A percentile compares a stretch with the other conserved stretches of the same genome.
Conservation (phyloP, 23 tunicate genomes). For the Trididemnum nubilum region DNA sequence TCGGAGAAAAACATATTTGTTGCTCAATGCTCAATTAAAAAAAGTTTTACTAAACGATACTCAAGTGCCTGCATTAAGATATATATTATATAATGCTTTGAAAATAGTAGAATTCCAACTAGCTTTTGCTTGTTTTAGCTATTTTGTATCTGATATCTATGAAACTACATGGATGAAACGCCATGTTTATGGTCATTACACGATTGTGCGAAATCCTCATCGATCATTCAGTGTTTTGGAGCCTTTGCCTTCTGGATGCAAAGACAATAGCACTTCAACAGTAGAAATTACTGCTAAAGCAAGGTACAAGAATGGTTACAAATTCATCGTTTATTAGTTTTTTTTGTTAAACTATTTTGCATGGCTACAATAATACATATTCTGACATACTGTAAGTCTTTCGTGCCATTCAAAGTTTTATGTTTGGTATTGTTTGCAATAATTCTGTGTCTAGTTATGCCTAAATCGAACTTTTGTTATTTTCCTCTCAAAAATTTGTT, state of each 20-base stretch:
- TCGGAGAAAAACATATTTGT: too few species aligned
- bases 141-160: slow-evolving; percentile 66
- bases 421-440: too few species aligned
- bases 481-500: too few species aligned
- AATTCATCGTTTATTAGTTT: too few species aligned
- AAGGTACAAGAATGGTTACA: slow-evolving; percentile 25
- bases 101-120: background rate
- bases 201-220: slow-evolving; percentile 51
- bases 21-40: too few species aligned
- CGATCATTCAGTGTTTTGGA: slow-evolving; percentile 69
- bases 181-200: slow-evolving; percentile 78
- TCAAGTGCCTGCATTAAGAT: background rate
- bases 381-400: too few species aligned
- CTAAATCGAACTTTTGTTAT: too few species aligned
- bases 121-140: slow-evolving; percentile 51
- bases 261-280: slow-evolving; percentile 35
- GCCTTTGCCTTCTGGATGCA: slow-evolving; percentile 45
- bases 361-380: background rate
- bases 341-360: background rate
- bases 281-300: slow-evolving; percentile 44
- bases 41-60: too few species aligned
- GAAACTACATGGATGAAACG: background rate
- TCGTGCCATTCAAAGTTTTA: too few species aligned
- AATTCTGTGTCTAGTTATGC: too few species aligned
- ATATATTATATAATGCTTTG: background rate